Conservation (phyloP, 2,797 vertebrate species). For the Borostomias antarcticus region DNA sequence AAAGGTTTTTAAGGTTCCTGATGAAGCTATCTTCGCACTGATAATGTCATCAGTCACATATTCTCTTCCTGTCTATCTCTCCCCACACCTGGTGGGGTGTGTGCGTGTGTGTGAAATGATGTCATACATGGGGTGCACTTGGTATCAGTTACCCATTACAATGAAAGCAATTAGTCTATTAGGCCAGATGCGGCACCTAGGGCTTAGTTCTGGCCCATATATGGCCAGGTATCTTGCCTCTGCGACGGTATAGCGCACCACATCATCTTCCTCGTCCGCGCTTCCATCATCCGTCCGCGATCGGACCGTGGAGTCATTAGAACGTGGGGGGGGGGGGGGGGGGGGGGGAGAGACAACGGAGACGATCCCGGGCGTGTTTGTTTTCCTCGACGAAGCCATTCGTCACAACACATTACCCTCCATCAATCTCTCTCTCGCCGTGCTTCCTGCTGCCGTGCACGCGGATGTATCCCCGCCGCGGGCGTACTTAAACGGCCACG, state of each 20-base stretch:
- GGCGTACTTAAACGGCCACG: background rate
- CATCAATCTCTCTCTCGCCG: slow-evolving; percentile 63
- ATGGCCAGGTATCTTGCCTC: too few species aligned
- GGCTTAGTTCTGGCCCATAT: too few species aligned
- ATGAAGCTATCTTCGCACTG: slow-evolving; percentile 27
- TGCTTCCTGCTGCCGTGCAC: slow-evolving; percentile 10
- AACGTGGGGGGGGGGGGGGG: slow-evolving; percentile 52
- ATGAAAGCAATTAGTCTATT: too few species aligned
- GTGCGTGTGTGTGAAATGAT: too few species aligned
- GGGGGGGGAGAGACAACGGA: slow-evolving; percentile 52
- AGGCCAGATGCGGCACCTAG: too few species aligned
- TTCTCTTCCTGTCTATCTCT: background rate
- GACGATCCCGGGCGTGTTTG: slow-evolving; percentile 61
- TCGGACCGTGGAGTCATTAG: slow-evolving; percentile 14
- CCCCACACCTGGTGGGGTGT: too few species aligned
- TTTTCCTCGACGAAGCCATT: slow-evolving; percentile 56
- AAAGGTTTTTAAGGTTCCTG: slow-evolving; percentile 28
- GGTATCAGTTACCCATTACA: too few species aligned
- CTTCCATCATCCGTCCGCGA: background rate
- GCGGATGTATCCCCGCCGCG: background rate
- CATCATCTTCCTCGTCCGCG: background rate
- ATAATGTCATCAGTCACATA: too few species aligned
- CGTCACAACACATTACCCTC: slow-evolving; percentile 54
- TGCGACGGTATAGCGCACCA: too few species aligned
- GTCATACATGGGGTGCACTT: too few species aligned